Evolutionary conservation across 2,797 vertebrate genomes (phyloP).

Genomic region (Ceryle rudis): DNA sequence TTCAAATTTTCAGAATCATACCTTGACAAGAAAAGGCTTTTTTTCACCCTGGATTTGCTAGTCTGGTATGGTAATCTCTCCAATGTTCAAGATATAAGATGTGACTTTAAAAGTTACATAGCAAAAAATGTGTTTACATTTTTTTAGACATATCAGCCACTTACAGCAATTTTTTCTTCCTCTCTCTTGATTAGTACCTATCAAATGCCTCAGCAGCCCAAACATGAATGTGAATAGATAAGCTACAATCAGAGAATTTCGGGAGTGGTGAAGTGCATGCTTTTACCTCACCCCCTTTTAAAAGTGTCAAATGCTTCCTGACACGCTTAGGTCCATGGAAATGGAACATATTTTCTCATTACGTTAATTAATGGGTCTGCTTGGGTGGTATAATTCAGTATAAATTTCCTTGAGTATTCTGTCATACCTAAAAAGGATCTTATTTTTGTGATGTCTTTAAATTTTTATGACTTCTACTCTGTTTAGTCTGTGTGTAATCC

Average conservation of each 20-base stretch:
- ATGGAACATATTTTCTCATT: conserved; percentile 84
- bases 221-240: conserved; percentile 57
- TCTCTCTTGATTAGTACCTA: background rate
- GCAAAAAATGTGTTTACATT: background rate
- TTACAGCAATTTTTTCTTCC: background rate
- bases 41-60: background rate
- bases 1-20: background rate
- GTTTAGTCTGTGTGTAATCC: conserved; percentile 85
- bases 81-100: background rate
- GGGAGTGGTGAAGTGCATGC: background rate
- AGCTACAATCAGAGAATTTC: conserved; percentile 54
- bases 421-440: conserved; percentile 83
- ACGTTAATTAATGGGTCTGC: conserved; percentile 83
- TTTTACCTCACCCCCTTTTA: conserved; percentile 53
- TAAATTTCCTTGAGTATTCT: conserved; percentile 82
- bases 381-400: conserved; percentile 82
- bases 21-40: background rate
- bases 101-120: background rate
- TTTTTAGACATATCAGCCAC: background rate
- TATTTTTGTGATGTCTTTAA: conserved; percentile 84
- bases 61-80: background rate
- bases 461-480: conserved; percentile 84
- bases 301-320: conserved; percentile 79
- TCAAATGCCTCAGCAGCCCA: conserved; percentile 17
- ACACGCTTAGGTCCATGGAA: conserved; percentile 73